phyloP scores from a whole-genome alignment of 2,888 invertebrate species.

The Drosophila koepferae region DNA sequence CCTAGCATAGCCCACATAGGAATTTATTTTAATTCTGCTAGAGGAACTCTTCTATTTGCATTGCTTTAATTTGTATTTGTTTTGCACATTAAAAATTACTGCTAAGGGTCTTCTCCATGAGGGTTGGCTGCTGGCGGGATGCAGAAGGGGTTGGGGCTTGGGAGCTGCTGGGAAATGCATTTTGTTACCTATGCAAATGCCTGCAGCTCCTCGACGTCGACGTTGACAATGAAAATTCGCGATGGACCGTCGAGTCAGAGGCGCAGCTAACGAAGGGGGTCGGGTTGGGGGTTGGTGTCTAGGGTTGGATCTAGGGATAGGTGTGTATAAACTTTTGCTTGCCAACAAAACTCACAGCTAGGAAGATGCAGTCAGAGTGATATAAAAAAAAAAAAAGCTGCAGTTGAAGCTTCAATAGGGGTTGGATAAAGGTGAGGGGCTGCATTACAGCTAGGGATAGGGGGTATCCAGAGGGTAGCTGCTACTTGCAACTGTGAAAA shows the following conservation, averaged over 20 bases:
- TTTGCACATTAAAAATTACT: slow-evolving; percentile 67
- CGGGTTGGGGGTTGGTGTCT: background rate
- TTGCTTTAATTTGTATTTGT: slow-evolving; percentile 73
- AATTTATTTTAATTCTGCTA: slow-evolving; percentile 61
- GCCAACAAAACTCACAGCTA: slow-evolving; percentile 37
- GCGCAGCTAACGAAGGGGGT: slow-evolving; percentile 9
- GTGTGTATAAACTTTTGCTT: slow-evolving; percentile 32
- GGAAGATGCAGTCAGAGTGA: slow-evolving; percentile 38
- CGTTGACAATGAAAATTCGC: slow-evolving; percentile 56
- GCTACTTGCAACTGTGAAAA: slow-evolving; percentile 64
- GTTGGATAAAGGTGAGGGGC: background rate
- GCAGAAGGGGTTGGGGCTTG: background rate
- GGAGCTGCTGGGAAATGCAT: slow-evolving; percentile 41
- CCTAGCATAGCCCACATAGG: slow-evolving; percentile 18
- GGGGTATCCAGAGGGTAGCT: background rate
- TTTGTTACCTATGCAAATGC: slow-evolving; percentile 34
- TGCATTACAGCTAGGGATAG: background rate
- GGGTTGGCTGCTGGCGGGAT: background rate
- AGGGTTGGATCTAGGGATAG: background rate
- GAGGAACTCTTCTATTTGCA: slow-evolving; percentile 62
- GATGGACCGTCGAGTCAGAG: slow-evolving; percentile 5
- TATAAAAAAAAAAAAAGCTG: background rate
- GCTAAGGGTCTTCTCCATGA: background rate
- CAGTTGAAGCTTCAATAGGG: background rate
- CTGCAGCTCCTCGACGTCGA: slow-evolving; percentile 13